Percentiles rank a stretch among this genome's conserved stretches.
These are phyloP conservation scores for Bradysia coprophila DNA, from an alignment of 1,140 invertebrate species.

Conservation along the genomic window DNA sequence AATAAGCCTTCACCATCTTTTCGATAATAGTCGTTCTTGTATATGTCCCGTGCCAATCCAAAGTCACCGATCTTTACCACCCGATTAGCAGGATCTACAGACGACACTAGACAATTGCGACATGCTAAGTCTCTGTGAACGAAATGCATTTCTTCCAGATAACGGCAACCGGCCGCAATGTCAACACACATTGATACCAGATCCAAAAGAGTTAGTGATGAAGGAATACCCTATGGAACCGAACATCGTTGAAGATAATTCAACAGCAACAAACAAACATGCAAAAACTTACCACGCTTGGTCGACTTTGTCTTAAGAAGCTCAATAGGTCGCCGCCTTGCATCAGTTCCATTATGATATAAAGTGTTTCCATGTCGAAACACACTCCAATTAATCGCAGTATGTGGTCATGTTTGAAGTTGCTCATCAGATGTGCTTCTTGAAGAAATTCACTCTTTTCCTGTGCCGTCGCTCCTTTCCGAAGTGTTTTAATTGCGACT, in stretches of 20 bases:
- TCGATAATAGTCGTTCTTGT: slow-evolving; percentile 92
- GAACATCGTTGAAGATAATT: too few relatives aligned
- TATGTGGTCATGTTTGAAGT: slow-evolving; percentile 93
- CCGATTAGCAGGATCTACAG: slow-evolving; percentile 39
- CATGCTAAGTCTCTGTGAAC: slow-evolving; percentile 93
- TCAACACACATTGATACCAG: slow-evolving; percentile 85
- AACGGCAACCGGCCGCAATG: slow-evolving; percentile 80
- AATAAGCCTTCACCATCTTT: slow-evolving; percentile 68
- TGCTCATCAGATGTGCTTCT: slow-evolving; percentile 92
- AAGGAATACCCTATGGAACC: slow-evolving; percentile 25
- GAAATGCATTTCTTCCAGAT: slow-evolving; percentile 87
- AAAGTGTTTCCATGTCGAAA: slow-evolving; percentile 79
- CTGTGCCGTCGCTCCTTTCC: slow-evolving; percentile 76
- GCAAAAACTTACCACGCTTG: slow-evolving; percentile 13
- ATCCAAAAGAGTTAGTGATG: slow-evolving; percentile 56
- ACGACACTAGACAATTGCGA: slow-evolving; percentile 79
- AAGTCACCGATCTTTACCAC: slow-evolving; percentile 96
- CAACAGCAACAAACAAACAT: too few relatives aligned
- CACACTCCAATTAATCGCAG: slow-evolving; percentile 83
- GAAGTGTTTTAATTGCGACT: slow-evolving; percentile 49
- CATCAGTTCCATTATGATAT: slow-evolving; percentile 94
- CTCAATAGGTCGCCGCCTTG: slow-evolving; percentile 85
- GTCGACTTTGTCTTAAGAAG: slow-evolving; percentile 63
- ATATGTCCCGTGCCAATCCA: slow-evolving; percentile 84
- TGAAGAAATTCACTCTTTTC: slow-evolving; percentile 91